phyloP scores from a whole-genome alignment of 2,888 invertebrate species.

The Mechanitis mazaeus region DNA sequence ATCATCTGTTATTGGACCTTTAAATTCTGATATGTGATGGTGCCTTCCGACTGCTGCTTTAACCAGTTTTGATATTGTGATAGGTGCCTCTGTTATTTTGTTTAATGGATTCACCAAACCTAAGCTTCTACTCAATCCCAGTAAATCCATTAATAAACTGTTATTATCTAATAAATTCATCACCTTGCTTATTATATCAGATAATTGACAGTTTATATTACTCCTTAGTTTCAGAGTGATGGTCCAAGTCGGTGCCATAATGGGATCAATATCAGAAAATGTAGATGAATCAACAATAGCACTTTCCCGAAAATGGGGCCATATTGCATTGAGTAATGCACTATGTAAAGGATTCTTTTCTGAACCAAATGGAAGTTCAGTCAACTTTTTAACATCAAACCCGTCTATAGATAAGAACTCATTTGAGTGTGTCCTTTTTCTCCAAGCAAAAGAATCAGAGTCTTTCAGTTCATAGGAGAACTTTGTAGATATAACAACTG shows the following conservation, averaged over 20 bases:
- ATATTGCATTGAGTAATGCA: constrained; percentile 86
- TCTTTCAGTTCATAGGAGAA: constrained; percentile 84
- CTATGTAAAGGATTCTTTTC: constrained; percentile 88
- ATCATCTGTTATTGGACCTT: constrained; percentile 86
- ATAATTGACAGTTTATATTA: constrained; percentile 84
- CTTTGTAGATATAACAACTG: constrained; percentile 83
- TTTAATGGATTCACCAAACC: constrained; percentile 78
- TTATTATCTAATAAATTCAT: constrained; percentile 79
- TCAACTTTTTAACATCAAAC: constrained; percentile 66
- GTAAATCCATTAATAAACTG: constrained; percentile 63
- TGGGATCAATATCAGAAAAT: constrained; percentile 92
- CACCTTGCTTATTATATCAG: constrained; percentile 84
- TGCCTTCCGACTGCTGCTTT: constrained; percentile 72
- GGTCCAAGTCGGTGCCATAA: constrained; percentile 87
- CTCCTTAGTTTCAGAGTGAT: constrained; percentile 80
- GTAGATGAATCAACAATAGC: constrained; percentile 91
- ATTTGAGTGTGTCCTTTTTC: constrained; percentile 66
- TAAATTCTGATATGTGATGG: constrained; percentile 76
- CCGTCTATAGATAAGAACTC: constrained; percentile 69
- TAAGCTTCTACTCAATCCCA: constrained; percentile 67
- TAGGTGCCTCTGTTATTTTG: constrained; percentile 86
- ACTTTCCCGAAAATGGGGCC: constrained; percentile 91
- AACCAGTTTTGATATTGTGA: constrained; percentile 79
- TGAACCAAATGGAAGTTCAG: constrained; percentile 88
- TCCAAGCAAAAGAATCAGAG: constrained; percentile 79